Conservation (phyloP, 64 coral and sea anemone genomes). For the Stichodactyla helianthus region DNA sequence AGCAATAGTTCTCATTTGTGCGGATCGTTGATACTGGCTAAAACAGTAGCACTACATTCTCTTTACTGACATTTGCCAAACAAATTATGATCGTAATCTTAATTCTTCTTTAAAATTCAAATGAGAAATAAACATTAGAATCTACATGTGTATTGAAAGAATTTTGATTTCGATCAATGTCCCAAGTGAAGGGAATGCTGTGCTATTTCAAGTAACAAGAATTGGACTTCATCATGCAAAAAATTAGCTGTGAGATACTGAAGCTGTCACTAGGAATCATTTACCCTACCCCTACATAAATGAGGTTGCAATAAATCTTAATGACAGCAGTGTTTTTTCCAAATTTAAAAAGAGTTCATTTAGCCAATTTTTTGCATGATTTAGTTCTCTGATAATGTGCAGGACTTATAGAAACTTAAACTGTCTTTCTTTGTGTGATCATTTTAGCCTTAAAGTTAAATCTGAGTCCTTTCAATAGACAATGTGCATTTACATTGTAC, state of each 20-base stretch:
- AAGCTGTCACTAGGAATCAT: neutral
- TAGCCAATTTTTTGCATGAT: neutral
- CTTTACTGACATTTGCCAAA: neutral
- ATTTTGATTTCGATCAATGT: neutral
- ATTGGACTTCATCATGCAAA: neutral
- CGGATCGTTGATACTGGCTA: slow-evolving; percentile 70
- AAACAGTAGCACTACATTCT: neutral
- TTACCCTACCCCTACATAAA: too few species aligned
- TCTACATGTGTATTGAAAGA: neutral
- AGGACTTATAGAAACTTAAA: neutral
- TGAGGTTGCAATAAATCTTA: neutral
- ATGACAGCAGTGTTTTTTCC: neutral
- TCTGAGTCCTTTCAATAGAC: neutral
- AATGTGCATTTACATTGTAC: neutral
- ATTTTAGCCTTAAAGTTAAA: neutral
- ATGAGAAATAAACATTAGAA: neutral
- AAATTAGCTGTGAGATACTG: neutral
- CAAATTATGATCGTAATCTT: neutral
- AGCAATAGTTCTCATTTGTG: slow-evolving; percentile 86
- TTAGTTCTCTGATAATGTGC: neutral
- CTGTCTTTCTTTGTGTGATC: neutral
- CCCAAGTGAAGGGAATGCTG: neutral
- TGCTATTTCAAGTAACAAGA: neutral
- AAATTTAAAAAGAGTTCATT: neutral
- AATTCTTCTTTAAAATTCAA: neutral